Evolutionary conservation across 1,140 invertebrate genomes (phyloP), one percentile per base, ranked within the genome.

Genomic region (Goniozus legneri): DNA sequence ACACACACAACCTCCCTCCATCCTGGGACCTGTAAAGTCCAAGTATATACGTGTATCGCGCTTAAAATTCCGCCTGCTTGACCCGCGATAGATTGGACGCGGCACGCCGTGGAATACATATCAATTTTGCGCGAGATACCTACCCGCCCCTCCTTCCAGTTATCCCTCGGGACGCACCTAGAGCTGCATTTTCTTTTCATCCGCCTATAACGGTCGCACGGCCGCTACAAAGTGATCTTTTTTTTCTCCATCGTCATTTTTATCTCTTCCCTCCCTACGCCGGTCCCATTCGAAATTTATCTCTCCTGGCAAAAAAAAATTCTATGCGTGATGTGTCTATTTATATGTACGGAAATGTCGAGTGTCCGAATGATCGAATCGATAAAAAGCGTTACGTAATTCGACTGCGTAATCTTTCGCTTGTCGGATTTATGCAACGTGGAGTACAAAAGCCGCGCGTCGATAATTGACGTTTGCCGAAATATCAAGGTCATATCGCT

Each of bases 31-130:
- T 6, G 24, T 10, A 27, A n/a, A 8, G 3, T 33, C 7, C 32
- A 13, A 15, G 18, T 21, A 32, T 3, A 10, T 37, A 41, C 39
- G 42, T 47, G 53, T 67, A 65, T 58, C 64, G 59, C 66, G 65
- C 63, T 75, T 76, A 72, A 76, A 76, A 76, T 76, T 76, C 74
- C 64, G 71, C 60, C 60, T 67, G 72, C 71, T 75, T 76, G 74
- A 76, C 74, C 74, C 66, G 55, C 71, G 69, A 73, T 76, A 76
- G 73, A 76, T 75, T 75, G 71, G 69, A 71, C 63, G 60, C 59
- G 59, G 65, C 65, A 38, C 45, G 52, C 49, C 56, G 54, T 58
- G 69, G 67, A 75, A 76, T 76, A 76, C 74, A 76, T 76, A 76
- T 76, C 71, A 76, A 76, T 75, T 76, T 73, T 54, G 57, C 27